Conservation (phyloP, 2,113 vertebrate genomes). For the Rafetus swinhoei region DNA sequence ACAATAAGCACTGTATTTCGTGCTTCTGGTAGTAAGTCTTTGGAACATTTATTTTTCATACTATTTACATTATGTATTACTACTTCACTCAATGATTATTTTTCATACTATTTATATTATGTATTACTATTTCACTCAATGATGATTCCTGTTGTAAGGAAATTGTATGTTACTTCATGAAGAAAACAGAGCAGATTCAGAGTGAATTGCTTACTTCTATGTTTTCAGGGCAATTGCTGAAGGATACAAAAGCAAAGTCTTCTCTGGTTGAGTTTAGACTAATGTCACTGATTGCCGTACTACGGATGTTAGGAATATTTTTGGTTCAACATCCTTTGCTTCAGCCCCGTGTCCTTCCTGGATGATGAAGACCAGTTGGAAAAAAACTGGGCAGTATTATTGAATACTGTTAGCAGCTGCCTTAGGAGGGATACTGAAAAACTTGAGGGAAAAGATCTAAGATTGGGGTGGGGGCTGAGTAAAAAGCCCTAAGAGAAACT, state of each 20-base stretch:
- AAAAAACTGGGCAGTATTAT: neutral
- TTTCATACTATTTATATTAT: neutral
- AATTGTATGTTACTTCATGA: neutral
- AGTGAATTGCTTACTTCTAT: rapidly evolving
- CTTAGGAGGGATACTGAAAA: neutral
- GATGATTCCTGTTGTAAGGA: neutral
- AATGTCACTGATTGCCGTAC: neutral
- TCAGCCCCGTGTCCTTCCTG: neutral
- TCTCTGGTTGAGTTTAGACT: neutral
- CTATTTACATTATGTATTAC: conserved; percentile 20
- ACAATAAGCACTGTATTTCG: conserved; percentile 23
- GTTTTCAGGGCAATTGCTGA: neutral
- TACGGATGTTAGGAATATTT: rapidly evolving
- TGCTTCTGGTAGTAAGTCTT: neutral
- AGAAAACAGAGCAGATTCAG: neutral
- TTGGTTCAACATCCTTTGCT: neutral
- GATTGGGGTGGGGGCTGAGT: neutral
- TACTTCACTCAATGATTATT: neutral
- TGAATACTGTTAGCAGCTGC: neutral
- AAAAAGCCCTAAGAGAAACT: neutral
- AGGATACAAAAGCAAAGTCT: neutral
- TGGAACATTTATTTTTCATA: neutral
- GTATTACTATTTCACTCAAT: conserved; percentile 1
- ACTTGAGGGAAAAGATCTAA: neutral
- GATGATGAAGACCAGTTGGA: neutral